These are phyloP conservation scores for Drosophila lowei DNA, from an alignment of 1,140 invertebrate species.

Conservation along the genomic window DNA sequence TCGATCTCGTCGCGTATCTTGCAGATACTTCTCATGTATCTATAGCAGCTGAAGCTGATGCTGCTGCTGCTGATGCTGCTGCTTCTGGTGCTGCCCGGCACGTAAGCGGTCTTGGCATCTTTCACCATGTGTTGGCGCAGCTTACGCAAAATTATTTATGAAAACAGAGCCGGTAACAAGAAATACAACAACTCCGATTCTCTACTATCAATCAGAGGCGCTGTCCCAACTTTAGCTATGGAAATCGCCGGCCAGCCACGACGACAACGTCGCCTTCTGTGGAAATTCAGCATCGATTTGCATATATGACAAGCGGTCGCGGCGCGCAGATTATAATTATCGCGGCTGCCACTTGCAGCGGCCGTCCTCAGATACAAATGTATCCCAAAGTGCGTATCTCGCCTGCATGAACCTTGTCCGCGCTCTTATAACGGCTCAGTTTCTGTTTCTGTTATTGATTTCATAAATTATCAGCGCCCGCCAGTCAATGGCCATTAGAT, in stretches of 20 bases:
- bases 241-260: constrained; percentile 46
- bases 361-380: neutral
- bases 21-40: constrained; percentile 45
- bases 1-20: constrained; percentile 29
- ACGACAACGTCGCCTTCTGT: constrained; percentile 32
- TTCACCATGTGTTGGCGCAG: constrained; percentile 61
- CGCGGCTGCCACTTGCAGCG: constrained; percentile 38
- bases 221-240: constrained; percentile 28
- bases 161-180: constrained; percentile 60
- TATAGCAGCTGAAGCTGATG: constrained; percentile 8
- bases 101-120: constrained; percentile 72
- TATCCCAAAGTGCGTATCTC: constrained; percentile 18
- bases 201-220: constrained; percentile 54
- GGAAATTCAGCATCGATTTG: constrained; percentile 72
- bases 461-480: constrained; percentile 56
- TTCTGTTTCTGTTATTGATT: constrained; percentile 77
- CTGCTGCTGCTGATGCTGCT: constrained; percentile 4
- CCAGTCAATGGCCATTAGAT: constrained; percentile 70
- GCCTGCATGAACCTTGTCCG: constrained; percentile 62
- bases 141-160: constrained; percentile 81
- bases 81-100: constrained; percentile 43
- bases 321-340: constrained; percentile 41
- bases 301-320: constrained; percentile 60
- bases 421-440: constrained; percentile 57
- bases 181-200: constrained; percentile 49